Percentiles rank a stretch among this genome's conserved stretches.
phyloP scores from a whole-genome alignment of 2,113 vertebrate genomes.

The Charadrius vociferus region DNA sequence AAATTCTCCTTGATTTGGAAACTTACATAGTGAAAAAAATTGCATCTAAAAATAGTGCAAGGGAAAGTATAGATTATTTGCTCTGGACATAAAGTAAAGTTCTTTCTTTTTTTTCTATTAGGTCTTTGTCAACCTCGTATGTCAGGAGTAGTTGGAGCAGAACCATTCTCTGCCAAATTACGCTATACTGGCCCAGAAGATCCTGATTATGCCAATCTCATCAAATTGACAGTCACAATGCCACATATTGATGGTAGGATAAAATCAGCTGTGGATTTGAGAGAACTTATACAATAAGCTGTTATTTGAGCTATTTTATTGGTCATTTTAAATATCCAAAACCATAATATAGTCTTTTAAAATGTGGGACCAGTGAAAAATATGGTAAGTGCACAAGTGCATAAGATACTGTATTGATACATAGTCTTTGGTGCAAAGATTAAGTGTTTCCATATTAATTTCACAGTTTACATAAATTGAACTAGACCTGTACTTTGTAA shows the following conservation, averaged over 20 bases:
- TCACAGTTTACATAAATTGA: background rate
- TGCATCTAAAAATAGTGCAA: background rate
- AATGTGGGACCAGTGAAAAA: background rate
- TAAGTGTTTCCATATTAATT: background rate
- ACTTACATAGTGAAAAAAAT: background rate
- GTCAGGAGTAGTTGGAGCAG: slow-evolving; percentile 88
- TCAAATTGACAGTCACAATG: slow-evolving; percentile 93
- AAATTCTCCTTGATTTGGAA: background rate
- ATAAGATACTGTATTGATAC: background rate
- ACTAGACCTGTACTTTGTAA: background rate
- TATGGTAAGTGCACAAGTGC: background rate
- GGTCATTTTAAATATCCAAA: background rate
- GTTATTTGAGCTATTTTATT: background rate
- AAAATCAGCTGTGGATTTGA: background rate
- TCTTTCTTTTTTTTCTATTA: slow-evolving; percentile 45
- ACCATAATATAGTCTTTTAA: background rate
- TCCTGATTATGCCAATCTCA: slow-evolving; percentile 84
- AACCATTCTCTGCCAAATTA: slow-evolving; percentile 94
- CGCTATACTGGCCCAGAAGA: slow-evolving; percentile 90
- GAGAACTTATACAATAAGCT: background rate
- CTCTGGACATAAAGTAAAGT: background rate
- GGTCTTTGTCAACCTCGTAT: slow-evolving; percentile 92
- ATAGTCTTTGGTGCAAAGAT: background rate
- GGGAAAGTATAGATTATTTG: background rate
- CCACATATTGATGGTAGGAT: slow-evolving; percentile 92